Percentiles rank a stretch among this genome's conserved stretches.
Evolutionary conservation across 37 sponge, comb jelly and placozoan genomes (phyloP).

Genomic region (Chondrosia reniformis): DNA sequence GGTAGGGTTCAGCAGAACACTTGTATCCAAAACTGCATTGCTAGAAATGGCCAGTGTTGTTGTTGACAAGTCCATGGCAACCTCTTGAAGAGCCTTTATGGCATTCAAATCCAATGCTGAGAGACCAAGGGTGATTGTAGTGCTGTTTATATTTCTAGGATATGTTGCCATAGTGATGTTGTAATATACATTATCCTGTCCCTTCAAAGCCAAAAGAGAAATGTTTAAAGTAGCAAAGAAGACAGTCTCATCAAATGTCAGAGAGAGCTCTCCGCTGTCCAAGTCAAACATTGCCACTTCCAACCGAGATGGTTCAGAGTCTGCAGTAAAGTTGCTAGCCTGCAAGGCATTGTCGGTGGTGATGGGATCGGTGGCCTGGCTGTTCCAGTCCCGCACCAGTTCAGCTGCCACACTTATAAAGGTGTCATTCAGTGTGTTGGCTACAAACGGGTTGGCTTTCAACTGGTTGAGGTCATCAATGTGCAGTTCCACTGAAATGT

Average conservation of each 20-base stretch:
- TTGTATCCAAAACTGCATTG: conserved; percentile 48
- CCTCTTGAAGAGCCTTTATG: conserved; percentile 54
- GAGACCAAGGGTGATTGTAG: conserved; percentile 31
- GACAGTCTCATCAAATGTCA: conserved; percentile 82
- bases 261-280: conserved; percentile 50
- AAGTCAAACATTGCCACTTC: conserved; percentile 48
- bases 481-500: conserved; percentile 42
- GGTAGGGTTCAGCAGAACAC: not conserved
- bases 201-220: conserved; percentile 46
- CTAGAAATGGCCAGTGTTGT: conserved; percentile 35
- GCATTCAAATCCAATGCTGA: conserved; percentile 54
- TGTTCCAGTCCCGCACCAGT: conserved; percentile 50
- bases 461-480: conserved; percentile 51
- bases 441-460: conserved; percentile 51
- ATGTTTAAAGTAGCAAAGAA: conserved; percentile 24
- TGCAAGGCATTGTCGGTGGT: conserved; percentile 41
- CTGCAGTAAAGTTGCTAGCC: conserved; percentile 43
- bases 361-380: conserved; percentile 30
- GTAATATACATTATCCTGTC: conserved; percentile 32
- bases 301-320: conserved; percentile 53
- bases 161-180: conserved; percentile 27
- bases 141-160: not conserved
- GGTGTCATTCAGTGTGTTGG: conserved; percentile 36
- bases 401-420: conserved; percentile 39
- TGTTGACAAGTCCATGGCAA: conserved; percentile 34